Evolutionary conservation across 30 jellyfish, hydroid and myxozoan genomes (phyloP).

Genomic region (Mastigias papua): DNA sequence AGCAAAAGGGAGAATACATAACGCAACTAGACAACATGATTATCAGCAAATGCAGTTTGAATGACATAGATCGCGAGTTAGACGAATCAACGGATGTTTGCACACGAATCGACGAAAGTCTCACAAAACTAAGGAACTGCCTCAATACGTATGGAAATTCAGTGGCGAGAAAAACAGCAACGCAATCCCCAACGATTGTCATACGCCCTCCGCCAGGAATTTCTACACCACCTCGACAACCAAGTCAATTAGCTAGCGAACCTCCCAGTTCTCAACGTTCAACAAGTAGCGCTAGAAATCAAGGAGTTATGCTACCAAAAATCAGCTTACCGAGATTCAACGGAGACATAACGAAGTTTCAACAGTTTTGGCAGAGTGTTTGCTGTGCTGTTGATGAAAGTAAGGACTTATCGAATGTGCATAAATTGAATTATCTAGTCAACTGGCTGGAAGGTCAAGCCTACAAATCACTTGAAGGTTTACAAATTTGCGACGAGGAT

Average conservation of each 20-base stretch:
- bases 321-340: no score
- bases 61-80: background rate
- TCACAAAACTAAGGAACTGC: no score
- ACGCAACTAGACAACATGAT: background rate
- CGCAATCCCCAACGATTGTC: background rate
- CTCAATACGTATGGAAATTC: background rate
- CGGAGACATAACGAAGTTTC: slow-evolving; percentile 39
- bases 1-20: background rate
- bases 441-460: slow-evolving; percentile 48
- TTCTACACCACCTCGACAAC: background rate
- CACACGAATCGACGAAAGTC: background rate
- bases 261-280: background rate
- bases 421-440: slow-evolving; percentile 8
- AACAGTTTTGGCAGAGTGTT: slow-evolving; percentile 29
- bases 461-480: slow-evolving; percentile 22
- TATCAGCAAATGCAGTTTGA: background rate
- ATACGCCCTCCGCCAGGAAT: slow-evolving; percentile 18
- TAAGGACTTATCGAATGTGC: background rate
- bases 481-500: slow-evolving; percentile 5
- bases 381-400: slow-evolving; percentile 4
- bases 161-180: background rate
- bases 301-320: slow-evolving; percentile 42
- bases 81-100: background rate
- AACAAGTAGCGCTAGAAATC: background rate
- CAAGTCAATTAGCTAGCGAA: background rate